Evolutionary conservation across 2,113 vertebrate genomes (phyloP).

Genomic region (Charina bottae): DNA sequence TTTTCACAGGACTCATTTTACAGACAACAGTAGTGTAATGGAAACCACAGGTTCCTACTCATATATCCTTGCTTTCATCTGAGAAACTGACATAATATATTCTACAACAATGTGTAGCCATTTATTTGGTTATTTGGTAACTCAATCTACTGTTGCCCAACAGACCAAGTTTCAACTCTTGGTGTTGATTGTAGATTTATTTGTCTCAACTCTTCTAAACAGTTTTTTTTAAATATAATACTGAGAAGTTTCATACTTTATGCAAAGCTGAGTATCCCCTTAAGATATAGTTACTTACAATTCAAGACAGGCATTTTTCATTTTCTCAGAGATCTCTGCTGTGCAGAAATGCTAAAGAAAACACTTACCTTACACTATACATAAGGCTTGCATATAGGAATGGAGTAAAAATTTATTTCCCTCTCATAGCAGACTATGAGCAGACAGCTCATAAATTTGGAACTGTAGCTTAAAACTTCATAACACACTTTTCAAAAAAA

Average conservation of each 20-base stretch:
- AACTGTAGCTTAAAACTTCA: no score
- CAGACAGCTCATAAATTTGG: no score
- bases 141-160: background rate
- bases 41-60: background rate
- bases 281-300: background rate
- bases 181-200: background rate
- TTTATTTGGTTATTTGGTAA: background rate
- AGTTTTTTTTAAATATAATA: background rate
- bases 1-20: background rate
- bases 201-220: background rate
- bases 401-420: no score
- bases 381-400: no score
- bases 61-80: background rate
- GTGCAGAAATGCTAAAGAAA: no score
- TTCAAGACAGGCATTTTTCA: background rate
- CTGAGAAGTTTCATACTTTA: background rate
- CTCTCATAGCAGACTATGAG: no score
- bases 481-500: no score
- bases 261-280: background rate
- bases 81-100: background rate
- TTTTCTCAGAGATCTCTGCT: no score
- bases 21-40: background rate
- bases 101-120: no score
- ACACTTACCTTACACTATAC: no score
- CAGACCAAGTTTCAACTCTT: background rate